Base-by-base conservation (phyloP, 2,113 vertebrate species). In the Atherinomorus stipes region DNA sequence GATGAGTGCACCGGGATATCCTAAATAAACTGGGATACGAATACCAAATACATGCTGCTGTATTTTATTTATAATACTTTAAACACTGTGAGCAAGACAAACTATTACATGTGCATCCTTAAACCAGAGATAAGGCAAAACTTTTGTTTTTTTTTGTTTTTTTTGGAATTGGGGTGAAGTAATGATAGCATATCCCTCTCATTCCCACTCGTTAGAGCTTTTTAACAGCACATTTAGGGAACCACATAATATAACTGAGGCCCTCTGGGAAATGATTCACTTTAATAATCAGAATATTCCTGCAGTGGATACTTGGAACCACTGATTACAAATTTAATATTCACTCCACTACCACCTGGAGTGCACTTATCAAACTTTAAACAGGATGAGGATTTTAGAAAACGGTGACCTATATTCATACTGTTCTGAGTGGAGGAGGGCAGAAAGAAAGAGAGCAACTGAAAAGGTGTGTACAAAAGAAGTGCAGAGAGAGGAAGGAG, bases 391-490 rank as follows among this genome's bases (percentile, higher is more conserved):
- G 82, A 81, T 86, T 90, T 89, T 60, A 74, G 72, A 84, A 74
- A 83, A 71, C 10, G 68, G 74, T 91, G 89, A 93, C 89, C 90
- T 88, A 90, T 71, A 92, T 93, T 90, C 78, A 74, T 50, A 72
- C 40, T 7, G 61, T 66, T 78, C 57, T 74, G 69, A 88, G 81
- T 63, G 21, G 58, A 81, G 44, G 23, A 34, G 54, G 70, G 45
- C 26, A 53, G 50, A 51, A 50, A 54, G 58, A 64, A 5, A 11
- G 47, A 64, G 16, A 54, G 34, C 2, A 37, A 57, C 62, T 25
- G 65, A 64, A 66, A 72, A 71, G 40, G 42, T 16, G 34, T n/a
- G 59, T 57, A 54, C 1, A 72, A 49, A 63, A 72, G 58, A 72
- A 25, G 81, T 31, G 60, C 64, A 44, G 19, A 47, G 23, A 3